Evolutionary conservation across 2,797 vertebrate genomes (phyloP).

Genomic region (Catharus ustulatus): DNA sequence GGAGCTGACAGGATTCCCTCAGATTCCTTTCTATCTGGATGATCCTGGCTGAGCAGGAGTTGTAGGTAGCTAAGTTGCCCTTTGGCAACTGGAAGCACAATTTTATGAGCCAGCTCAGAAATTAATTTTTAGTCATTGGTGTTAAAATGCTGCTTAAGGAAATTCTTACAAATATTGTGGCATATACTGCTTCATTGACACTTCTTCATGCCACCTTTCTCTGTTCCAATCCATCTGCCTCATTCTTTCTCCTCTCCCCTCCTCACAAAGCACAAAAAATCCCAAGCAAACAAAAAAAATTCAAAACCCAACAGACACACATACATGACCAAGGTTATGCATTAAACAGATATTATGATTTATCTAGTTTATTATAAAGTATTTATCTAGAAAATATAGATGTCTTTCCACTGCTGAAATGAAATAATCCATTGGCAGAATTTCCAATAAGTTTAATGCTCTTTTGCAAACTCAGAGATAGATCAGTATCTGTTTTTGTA

Average conservation of each 20-base stretch:
- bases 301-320: background rate
- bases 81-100: background rate
- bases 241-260: background rate
- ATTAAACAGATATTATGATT: conserved; percentile 5
- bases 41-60: background rate
- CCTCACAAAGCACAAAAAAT: background rate
- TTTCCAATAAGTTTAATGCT: conserved; percentile 44
- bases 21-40: background rate
- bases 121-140: background rate
- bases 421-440: conserved; percentile 40
- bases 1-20: background rate
- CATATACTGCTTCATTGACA: conserved; percentile 28
- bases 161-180: conserved; percentile 13
- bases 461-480: conserved; percentile 30
- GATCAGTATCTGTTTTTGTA: conserved; percentile 50
- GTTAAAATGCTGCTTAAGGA: conserved; percentile 44
- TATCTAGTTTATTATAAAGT: background rate
- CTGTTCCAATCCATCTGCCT: background rate
- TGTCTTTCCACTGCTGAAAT: conserved; percentile 47
- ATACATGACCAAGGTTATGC: background rate
- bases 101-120: background rate
- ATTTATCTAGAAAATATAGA: conserved; percentile 17
- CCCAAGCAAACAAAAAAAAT: background rate
- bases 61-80: background rate
- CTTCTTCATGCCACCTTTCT: conserved; percentile 9